Evolutionary conservation across 2,888 invertebrate genomes (phyloP).

Genomic region (Melieria crassipennis): DNA sequence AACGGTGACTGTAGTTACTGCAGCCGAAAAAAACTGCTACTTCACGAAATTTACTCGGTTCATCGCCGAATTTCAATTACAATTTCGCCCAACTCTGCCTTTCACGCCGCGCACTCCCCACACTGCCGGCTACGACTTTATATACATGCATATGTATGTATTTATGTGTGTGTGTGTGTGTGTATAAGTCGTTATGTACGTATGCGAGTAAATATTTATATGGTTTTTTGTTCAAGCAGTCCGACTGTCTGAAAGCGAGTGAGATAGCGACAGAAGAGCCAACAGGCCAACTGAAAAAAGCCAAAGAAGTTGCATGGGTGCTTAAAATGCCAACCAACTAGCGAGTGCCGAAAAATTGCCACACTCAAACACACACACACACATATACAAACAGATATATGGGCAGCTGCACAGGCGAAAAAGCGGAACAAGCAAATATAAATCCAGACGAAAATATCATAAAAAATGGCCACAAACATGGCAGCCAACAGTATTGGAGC

Average conservation of each 20-base stretch:
- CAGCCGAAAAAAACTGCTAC: slow-evolving; percentile 31
- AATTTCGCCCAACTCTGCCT: slow-evolving; percentile 44
- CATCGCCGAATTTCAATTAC: slow-evolving; percentile 61
- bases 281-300: background rate
- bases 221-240: no score
- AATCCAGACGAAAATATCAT: slow-evolving; percentile 44
- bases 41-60: slow-evolving; percentile 52
- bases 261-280: no score
- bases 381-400: no score
- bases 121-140: background rate
- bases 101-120: slow-evolving; percentile 38
- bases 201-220: background rate
- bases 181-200: background rate
- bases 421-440: background rate
- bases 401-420: no score
- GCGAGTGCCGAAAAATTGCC: slow-evolving; percentile 9
- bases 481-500: slow-evolving; percentile 40
- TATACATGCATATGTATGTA: background rate
- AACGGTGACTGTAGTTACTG: background rate
- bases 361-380: no score
- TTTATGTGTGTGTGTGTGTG: background rate
- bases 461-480: slow-evolving; percentile 58
- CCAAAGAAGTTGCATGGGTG: background rate
- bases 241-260: no score
- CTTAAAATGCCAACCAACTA: background rate